These are phyloP conservation scores for Bedellia somnulentella DNA, from an alignment of 2,888 invertebrate genomes.

Conservation along the genomic window DNA sequence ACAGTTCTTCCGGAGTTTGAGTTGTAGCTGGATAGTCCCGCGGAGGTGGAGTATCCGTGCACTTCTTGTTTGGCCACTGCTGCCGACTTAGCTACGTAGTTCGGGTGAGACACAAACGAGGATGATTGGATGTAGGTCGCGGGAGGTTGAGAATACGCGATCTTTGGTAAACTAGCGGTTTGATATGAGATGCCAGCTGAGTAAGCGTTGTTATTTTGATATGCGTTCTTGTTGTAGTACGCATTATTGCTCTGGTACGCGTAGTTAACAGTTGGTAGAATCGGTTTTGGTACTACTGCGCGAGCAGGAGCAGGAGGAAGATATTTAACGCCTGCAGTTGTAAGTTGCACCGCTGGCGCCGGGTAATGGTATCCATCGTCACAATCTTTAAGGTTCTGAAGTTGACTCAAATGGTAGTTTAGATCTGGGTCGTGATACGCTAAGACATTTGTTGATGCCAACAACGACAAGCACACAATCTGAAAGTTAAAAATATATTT, in stretches of 20 bases:
- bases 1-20: conserved; percentile 26
- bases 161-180: background rate
- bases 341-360: conserved; percentile 54
- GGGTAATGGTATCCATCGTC: conserved; percentile 56
- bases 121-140: background rate
- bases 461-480: conserved; percentile 22
- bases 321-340: conserved; percentile 32
- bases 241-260: conserved; percentile 7
- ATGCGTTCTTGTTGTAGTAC: conserved; percentile 13
- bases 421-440: conserved; percentile 52
- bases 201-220: conserved; percentile 8
- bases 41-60: conserved; percentile 58
- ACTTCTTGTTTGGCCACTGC: conserved; percentile 22
- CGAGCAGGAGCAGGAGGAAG: conserved; percentile 16
- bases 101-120: background rate
- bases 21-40: conserved; percentile 42
- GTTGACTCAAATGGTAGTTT: conserved; percentile 43
- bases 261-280: conserved; percentile 17
- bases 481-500: conserved; percentile 27
- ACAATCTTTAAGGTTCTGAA: conserved; percentile 32
- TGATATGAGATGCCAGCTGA: background rate
- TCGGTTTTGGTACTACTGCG: conserved; percentile 11
- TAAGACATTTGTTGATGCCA: conserved; percentile 23
- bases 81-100: background rate
- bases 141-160: background rate